A percentile compares a stretch with the other conserved stretches of the same genome.
Evolutionary conservation across 2,113 vertebrate genomes (phyloP).

Genomic region (Eupsittula cactorum): DNA sequence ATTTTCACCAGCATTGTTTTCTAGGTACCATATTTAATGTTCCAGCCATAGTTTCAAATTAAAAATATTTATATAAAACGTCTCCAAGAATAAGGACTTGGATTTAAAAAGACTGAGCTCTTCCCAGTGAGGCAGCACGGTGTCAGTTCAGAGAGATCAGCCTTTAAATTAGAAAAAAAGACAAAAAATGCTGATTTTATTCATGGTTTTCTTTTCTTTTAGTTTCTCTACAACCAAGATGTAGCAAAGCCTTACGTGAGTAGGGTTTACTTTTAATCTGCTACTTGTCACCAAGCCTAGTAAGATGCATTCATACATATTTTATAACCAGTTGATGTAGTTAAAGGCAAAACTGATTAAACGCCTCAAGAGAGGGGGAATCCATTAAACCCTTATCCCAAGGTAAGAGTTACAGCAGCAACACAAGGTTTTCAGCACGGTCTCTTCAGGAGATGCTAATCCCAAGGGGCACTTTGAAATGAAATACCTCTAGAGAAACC

Average conservation of each 20-base stretch:
- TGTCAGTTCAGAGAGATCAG: neutral
- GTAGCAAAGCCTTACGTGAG: neutral
- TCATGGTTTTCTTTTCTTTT: neutral
- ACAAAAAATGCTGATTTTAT: neutral
- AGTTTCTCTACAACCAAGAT: neutral
- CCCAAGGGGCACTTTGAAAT: constrained; percentile 2
- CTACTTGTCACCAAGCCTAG: constrained; percentile 2
- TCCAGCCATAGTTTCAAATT: neutral
- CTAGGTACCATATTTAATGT: no score
- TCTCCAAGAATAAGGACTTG: neutral
- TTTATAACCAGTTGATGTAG: constrained; percentile 14
- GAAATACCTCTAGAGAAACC: constrained; percentile 33
- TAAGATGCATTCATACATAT: neutral
- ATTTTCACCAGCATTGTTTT: neutral
- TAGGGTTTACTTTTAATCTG: neutral
- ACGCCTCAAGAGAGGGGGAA: neutral
- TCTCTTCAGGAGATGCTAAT: neutral
- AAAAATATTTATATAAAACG: neutral
- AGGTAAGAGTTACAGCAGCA: constrained; percentile 6
- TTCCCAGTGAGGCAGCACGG: neutral
- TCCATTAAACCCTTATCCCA: constrained; percentile 29
- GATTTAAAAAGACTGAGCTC: neutral
- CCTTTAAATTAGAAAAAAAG: neutral
- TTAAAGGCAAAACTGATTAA: constrained; percentile 27
- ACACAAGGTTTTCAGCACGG: constrained; percentile 20